phyloP scores from a whole-genome alignment of 2,888 invertebrate species.

The Acanthosoma haemorrhoidale region DNA sequence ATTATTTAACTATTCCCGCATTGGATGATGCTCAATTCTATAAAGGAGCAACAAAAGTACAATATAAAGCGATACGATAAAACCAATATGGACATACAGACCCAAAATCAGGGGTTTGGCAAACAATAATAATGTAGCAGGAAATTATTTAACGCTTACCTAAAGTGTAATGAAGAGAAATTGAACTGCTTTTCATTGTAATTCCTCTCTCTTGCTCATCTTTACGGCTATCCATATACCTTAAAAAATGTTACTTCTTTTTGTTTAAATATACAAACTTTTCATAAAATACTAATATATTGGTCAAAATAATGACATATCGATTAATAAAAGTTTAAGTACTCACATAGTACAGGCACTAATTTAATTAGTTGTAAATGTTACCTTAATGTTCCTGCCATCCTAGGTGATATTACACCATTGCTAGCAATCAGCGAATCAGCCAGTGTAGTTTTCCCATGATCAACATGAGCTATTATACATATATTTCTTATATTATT shows the following conservation, averaged over 20 bases:
- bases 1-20: too few species aligned
- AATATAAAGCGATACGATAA: neutral
- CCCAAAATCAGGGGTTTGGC: too few species aligned
- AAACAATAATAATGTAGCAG: too few species aligned
- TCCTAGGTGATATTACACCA: conserved; percentile 84
- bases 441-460: conserved; percentile 95
- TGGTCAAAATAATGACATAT: neutral
- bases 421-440: conserved; percentile 91
- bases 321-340: neutral
- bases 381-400: conserved; percentile 74
- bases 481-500: conserved; percentile 83
- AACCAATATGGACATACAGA: too few species aligned
- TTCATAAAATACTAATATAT: neutral
- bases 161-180: conserved; percentile 66
- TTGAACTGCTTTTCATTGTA: conserved; percentile 98
- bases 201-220: conserved; percentile 97
- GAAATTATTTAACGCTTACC: conserved; percentile 42
- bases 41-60: too few species aligned
- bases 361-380: too few species aligned
- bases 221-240: conserved; percentile 90
- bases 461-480: conserved; percentile 96
- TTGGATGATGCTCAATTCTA: too few species aligned
- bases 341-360: neutral
- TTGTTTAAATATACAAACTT: neutral
- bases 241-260: conserved; percentile 40